These are phyloP conservation scores for Acanthoscelides obtectus DNA, from an alignment of 2,888 invertebrate species.

Conservation along the genomic window DNA sequence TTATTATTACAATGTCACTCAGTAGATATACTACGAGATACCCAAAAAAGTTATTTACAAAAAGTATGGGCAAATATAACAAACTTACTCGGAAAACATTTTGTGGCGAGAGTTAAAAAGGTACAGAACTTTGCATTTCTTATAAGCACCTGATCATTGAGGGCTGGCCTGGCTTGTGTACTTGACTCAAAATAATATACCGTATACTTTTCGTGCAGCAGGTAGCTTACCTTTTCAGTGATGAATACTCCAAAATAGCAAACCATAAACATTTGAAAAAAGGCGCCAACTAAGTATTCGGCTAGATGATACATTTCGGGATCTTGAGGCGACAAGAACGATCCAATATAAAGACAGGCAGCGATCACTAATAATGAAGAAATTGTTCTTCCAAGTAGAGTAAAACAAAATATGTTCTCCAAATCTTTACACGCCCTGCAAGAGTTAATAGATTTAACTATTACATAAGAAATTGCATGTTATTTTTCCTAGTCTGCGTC, in stretches of 20 bases:
- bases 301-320: slow-evolving; percentile 25
- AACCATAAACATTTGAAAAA: slow-evolving; percentile 23
- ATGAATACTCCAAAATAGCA: slow-evolving; percentile 31
- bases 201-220: background rate
- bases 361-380: slow-evolving; percentile 30
- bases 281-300: slow-evolving; percentile 25
- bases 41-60: too few species aligned
- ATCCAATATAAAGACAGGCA: slow-evolving; percentile 29
- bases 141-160: too few species aligned
- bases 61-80: too few species aligned
- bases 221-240: slow-evolving; percentile 26
- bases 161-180: too few species aligned
- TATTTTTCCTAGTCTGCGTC: too few species aligned
- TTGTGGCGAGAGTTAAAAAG: too few species aligned
- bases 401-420: slow-evolving; percentile 27
- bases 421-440: slow-evolving; percentile 26
- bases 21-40: too few species aligned
- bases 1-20: too few species aligned
- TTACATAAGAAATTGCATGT: too few species aligned
- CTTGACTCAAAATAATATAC: too few species aligned
- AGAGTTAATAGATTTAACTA: slow-evolving; percentile 6
- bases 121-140: too few species aligned
- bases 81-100: too few species aligned
- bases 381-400: slow-evolving; percentile 28
- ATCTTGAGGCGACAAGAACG: slow-evolving; percentile 15